Evolutionary conservation across 1,140 invertebrate genomes (phyloP), one percentile per base, ranked within the genome.

Genomic region (Liolophura sinensis): DNA sequence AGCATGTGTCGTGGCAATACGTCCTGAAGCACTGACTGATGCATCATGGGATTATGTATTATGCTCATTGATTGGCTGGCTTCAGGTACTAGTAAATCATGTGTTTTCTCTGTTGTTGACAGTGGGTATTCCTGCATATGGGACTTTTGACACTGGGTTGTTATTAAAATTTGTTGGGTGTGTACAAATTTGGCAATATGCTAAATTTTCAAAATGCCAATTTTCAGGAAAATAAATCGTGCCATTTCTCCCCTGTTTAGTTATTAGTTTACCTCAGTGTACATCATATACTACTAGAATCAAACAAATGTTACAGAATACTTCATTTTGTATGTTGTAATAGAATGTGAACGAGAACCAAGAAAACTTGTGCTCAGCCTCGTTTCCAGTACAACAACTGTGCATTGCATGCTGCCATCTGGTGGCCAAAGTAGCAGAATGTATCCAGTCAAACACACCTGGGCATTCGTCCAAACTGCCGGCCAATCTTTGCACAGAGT

Each of bases 11-110:
- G 62, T 79, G 25, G 46, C 59, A 15, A 49, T n/a, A 15, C 49
- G 58, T 20, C 48, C 68, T 16, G 55, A 47, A 20, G 57, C 48
- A 18, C 56, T 81, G 27, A 66, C 65, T 27, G 68, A 74, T 76
- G 82, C 52, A 73, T 85, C 88, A 50, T 92, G 91, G 90, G 90
- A 92, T 80, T 87, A 88, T 62, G 86, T 89, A 56, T 81, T 90
- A 15, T 88, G 91, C 72, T 88, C 86, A n/a, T 73, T 90, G 1
- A 86, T 87, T 14, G 86, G 87, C 3, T 91, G 90, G 90, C 85
- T 88, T 52, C 82, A 86, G 72, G 78, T 78, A 59, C 54, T 84
- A n/a, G n/a, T n/a, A n/a, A n/a, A n/a, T n/a, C n/a, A n/a, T n/a
- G n/a, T n/a, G n/a, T n/a, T n/a, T n/a, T n/a, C n/a, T n/a, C n/a